phyloP scores from a whole-genome alignment of 2,113 vertebrate genomes.

The Capreolus pygargus region DNA sequence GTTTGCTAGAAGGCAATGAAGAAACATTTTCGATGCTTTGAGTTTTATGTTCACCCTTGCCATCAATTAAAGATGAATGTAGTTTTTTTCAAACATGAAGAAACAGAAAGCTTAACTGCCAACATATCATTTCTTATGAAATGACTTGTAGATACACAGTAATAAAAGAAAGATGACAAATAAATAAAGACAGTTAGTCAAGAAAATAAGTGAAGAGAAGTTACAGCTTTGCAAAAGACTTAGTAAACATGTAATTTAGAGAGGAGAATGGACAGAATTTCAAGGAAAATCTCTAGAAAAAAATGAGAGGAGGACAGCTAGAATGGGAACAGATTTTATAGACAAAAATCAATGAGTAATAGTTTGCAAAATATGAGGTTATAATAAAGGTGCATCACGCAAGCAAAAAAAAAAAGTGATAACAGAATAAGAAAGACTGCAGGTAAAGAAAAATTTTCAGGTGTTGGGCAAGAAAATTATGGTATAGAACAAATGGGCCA shows the following conservation, averaged over 20 bases:
- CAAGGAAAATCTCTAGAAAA: background rate
- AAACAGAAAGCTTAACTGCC: background rate
- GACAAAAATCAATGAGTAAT: background rate
- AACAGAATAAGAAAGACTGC: background rate
- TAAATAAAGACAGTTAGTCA: background rate
- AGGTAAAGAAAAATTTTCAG: background rate
- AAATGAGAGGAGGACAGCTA: background rate
- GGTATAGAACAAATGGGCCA: background rate
- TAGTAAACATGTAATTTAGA: background rate
- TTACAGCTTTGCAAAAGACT: background rate
- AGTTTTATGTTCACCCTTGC: background rate
- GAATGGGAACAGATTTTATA: background rate
- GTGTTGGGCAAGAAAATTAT: background rate
- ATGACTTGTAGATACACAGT: background rate
- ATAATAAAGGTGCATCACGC: background rate
- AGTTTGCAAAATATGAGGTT: background rate
- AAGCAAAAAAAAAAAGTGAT: background rate
- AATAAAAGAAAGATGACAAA: background rate
- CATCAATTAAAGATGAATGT: background rate
- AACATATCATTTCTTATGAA: background rate
- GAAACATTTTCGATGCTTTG: background rate
- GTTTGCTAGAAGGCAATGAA: background rate
- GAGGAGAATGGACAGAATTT: background rate
- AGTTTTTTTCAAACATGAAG: background rate
- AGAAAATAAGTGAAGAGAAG: background rate